Evolutionary conservation across 2,797 vertebrate genomes (phyloP), one percentile per base, ranked within the genome.

Genomic region (Clarias pachynema): DNA sequence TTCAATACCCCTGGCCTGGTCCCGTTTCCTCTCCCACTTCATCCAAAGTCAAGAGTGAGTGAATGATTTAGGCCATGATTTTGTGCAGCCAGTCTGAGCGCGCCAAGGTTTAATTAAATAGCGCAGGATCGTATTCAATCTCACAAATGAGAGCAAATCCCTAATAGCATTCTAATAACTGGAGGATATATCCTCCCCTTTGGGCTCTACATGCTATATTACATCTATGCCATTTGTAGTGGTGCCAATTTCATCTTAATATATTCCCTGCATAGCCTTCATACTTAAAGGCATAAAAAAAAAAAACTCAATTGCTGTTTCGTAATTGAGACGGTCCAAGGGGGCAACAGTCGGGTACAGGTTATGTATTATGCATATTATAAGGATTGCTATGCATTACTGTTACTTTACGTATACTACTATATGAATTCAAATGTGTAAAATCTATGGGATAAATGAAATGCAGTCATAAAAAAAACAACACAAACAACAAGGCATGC

Each of bases 381-480:
- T 24, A 37, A 78, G 20, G 66, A 80, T n/a, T 66, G 68, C 69
- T 56, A 4, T 3, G 59, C 26, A 72, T 85, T 81, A 74, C 24
- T 7, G 44, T 72, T 85, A 81, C 89, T 84, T 85, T 85, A 88
- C 79, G 49, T n/a, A 22, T 57, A 81, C 87, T 87, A 83, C 88
- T 88, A 74, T 24, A 85, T 89, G 87, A 91, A 85, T 88, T 90
- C 92, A 94, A 95, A 89, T 63, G 20, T 63, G 78, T 94, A 92
- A 94, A 88, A 91, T 90, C 89, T 91, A 92, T 91, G 91, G 90
- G 88, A 85, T 86, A 90, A 91, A 92, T 91, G 91, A 89, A 89
- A 84, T 89, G 91, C 86, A 89, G 24, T 53, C 66, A 72, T 81
- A 79, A 40, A 56, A 56, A 60, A 40, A 63, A 20, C 24, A 40